Evolutionary conservation across 1,140 invertebrate species (phyloP).

Genomic region (Pteromalus puparum): DNA sequence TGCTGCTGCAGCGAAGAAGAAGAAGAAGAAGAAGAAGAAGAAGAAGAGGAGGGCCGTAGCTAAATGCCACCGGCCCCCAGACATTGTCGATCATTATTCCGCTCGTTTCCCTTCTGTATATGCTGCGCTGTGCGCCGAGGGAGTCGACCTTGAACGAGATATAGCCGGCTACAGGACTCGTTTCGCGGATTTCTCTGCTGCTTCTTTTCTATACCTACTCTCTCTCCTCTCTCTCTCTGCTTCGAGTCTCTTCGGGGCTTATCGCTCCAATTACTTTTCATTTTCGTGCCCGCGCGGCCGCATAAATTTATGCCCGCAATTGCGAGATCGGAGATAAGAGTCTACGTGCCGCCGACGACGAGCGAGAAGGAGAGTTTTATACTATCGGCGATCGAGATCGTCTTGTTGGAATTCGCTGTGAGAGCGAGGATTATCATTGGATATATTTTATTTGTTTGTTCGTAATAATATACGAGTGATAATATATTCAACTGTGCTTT

Average conservation of each 20-base stretch:
- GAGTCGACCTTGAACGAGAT: conserved; percentile 65
- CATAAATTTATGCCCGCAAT: neutral
- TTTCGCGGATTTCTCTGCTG: neutral
- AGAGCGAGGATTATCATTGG: too few relatives aligned
- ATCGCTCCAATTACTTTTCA: conserved; percentile 33
- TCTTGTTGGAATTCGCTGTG: too few relatives aligned
- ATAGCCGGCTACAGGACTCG: conserved; percentile 49
- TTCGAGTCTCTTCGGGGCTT: neutral
- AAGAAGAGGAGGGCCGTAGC: conserved; percentile 65
- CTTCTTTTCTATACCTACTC: neutral
- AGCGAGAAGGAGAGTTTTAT: neutral
- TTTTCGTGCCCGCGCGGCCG: conserved; percentile 16
- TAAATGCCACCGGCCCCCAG: conserved; percentile 58
- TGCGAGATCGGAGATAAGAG: neutral
- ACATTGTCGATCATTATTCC: conserved; percentile 72
- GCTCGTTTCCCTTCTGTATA: conserved; percentile 53
- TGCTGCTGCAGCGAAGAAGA: conserved; percentile 27
- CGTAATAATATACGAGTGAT: too few relatives aligned
- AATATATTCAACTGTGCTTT: too few relatives aligned
- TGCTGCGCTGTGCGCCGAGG: conserved; percentile 53
- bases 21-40: conserved; percentile 55
- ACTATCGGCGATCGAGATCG: too few relatives aligned
- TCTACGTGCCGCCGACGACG: neutral
- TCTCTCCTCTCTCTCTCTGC: neutral
- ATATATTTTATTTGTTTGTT: too few relatives aligned